A percentile compares a stretch with the other conserved stretches of the same genome.
These are phyloP conservation scores for Drosophila kurseongensis DNA, from an alignment of 1,140 invertebrate genomes.

Conservation along the genomic window DNA sequence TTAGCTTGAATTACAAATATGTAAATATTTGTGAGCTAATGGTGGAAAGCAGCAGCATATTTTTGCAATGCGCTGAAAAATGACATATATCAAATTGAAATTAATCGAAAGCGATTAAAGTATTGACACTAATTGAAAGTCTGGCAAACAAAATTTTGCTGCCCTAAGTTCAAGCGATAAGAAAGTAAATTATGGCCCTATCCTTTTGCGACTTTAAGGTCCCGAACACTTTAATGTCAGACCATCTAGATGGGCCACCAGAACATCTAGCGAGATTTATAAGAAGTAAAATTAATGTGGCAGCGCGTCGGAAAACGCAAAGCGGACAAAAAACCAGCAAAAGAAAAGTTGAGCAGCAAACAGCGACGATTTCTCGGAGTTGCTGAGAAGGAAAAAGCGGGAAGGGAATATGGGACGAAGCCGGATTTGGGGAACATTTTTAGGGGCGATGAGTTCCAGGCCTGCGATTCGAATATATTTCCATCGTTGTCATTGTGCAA, in stretches of 20 bases:
- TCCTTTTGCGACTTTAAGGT: slow-evolving; percentile 38
- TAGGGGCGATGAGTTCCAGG: slow-evolving; percentile 20
- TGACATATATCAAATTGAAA: slow-evolving; percentile 34
- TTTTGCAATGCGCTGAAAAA: slow-evolving; percentile 8
- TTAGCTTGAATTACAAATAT: slow-evolving; percentile 36
- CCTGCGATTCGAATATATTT: slow-evolving; percentile 72
- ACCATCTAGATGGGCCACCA: slow-evolving; percentile 51
- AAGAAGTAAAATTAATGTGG: slow-evolving; percentile 80
- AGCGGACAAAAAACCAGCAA: slow-evolving; percentile 21
- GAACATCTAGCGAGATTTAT: slow-evolving; percentile 66
- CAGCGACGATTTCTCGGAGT: slow-evolving; percentile 39
- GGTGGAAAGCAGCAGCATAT: slow-evolving; percentile 39
- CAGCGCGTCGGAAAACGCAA: slow-evolving; percentile 51
- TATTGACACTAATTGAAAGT: slow-evolving; percentile 74
- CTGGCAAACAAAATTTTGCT: slow-evolving; percentile 17
- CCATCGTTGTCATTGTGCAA: slow-evolving; percentile 28
- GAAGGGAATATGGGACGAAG: background rate
- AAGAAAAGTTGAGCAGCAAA: slow-evolving; percentile 44
- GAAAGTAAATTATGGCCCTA: slow-evolving; percentile 50
- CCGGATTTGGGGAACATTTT: slow-evolving; percentile 18
- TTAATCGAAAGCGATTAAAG: slow-evolving; percentile 69
- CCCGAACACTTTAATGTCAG: slow-evolving; percentile 50
- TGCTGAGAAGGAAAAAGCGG: background rate
- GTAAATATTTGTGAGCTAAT: slow-evolving; percentile 50
- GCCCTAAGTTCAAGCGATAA: slow-evolving; percentile 47